phyloP scores from a whole-genome alignment of 2,797 vertebrate genomes.

The Poliocrania exsul region DNA sequence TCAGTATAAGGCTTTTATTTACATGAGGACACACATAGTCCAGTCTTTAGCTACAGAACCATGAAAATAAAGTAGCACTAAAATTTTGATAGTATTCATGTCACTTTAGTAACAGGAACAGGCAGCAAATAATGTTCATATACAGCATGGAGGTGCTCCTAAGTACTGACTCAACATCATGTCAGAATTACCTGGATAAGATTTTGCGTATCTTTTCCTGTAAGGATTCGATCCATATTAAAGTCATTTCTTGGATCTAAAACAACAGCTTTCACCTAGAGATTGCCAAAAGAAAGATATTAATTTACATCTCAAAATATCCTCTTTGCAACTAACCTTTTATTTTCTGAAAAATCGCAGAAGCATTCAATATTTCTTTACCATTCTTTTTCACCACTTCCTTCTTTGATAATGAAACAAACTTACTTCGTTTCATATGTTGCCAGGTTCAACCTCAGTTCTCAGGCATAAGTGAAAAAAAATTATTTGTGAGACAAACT shows the following conservation, averaged over 20 bases:
- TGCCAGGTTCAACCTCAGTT: background rate
- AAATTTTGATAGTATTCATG: background rate
- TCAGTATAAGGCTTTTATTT: background rate
- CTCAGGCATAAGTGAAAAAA: background rate
- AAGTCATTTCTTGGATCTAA: constrained; percentile 88
- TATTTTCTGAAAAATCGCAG: background rate
- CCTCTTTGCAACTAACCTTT: background rate
- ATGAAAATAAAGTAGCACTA: background rate
- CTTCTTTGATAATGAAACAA: background rate
- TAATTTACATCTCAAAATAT: background rate
- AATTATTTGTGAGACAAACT: background rate
- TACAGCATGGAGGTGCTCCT: too few relatives aligned
- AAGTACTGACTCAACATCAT: background rate
- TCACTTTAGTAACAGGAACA: background rate
- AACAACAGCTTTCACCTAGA: constrained; percentile 89
- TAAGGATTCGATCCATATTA: constrained; percentile 78
- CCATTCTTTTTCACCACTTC: background rate
- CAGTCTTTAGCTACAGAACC: background rate
- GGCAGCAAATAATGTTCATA: background rate
- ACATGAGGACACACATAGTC: background rate
- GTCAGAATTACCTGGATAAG: constrained; percentile 83
- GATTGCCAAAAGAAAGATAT: constrained; percentile 6
- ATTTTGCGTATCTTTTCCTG: constrained; percentile 81
- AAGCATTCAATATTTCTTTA: background rate
- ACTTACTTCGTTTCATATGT: background rate